These are phyloP conservation scores for Brachyptera risi DNA, from an alignment of 2,888 invertebrate species.

Conservation along the genomic window DNA sequence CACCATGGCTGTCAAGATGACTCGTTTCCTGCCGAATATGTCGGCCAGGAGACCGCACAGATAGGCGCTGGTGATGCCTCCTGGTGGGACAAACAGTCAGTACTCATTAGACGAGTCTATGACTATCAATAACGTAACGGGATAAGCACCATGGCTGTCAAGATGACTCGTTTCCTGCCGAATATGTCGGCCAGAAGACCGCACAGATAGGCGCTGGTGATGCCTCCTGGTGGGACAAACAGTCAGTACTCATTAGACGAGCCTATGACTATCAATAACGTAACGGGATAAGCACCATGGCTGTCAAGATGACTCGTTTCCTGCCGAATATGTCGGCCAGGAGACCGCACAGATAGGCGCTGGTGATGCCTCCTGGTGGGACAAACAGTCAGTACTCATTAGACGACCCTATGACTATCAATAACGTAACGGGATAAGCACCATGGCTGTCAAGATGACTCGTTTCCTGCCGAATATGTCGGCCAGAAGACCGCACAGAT, in stretches of 20 bases:
- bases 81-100: too few relatives aligned
- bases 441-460: slow-evolving; percentile 53
- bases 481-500: slow-evolving; percentile 75
- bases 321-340: slow-evolving; percentile 73
- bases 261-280: too few relatives aligned
- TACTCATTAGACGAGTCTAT: too few relatives aligned
- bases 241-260: too few relatives aligned
- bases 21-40: slow-evolving; percentile 62
- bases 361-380: slow-evolving; percentile 62
- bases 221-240: too few relatives aligned
- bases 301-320: slow-evolving; percentile 54
- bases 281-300: slow-evolving; percentile 49
- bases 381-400: too few relatives aligned
- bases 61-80: slow-evolving; percentile 69
- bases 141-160: slow-evolving; percentile 52
- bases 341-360: slow-evolving; percentile 77
- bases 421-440: too few relatives aligned
- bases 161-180: slow-evolving; percentile 60
- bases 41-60: slow-evolving; percentile 79
- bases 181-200: slow-evolving; percentile 72
- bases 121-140: too few relatives aligned
- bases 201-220: slow-evolving; percentile 73
- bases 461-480: slow-evolving; percentile 68
- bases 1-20: slow-evolving; percentile 53
- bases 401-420: too few relatives aligned